Percentiles rank a stretch among this genome's conserved stretches.
These are phyloP conservation scores for Oncorhynchus nerka DNA, from an alignment of 2,113 vertebrate species.

Conservation along the genomic window DNA sequence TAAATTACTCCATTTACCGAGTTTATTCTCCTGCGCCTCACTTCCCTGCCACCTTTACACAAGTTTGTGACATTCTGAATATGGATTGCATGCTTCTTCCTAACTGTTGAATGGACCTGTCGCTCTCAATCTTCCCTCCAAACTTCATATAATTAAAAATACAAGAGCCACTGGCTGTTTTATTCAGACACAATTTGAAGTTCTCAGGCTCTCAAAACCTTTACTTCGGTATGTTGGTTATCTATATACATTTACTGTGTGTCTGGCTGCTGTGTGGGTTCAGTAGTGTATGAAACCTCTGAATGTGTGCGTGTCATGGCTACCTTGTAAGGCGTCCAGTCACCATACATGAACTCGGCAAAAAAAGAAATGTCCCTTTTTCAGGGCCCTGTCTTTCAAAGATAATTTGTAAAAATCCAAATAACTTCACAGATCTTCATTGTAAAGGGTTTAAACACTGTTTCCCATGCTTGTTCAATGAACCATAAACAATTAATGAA, in stretches of 20 bases:
- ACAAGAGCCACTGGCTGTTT: neutral
- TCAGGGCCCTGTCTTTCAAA: no score
- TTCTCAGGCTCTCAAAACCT: neutral
- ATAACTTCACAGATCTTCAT: no score
- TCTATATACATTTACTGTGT: neutral
- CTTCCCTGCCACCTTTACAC: no score
- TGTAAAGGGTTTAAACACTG: no score
- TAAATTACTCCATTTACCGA: no score
- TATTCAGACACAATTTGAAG: neutral
- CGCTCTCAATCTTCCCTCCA: neutral
- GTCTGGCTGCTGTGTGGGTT: neutral
- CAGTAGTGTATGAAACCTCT: neutral
- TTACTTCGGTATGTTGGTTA: neutral
- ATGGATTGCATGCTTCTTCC: neutral
- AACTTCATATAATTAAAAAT: conserved; percentile 9
- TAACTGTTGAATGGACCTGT: neutral
- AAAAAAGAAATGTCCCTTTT: no score
- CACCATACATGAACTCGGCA: no score
- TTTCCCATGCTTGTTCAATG: no score
- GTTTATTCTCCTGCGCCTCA: no score
- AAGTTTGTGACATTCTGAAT: neutral
- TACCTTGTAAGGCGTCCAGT: neutral
- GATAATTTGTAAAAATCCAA: no score
- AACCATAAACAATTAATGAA: no score
- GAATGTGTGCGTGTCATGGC: neutral